Base-by-base conservation (phyloP, 2,797 vertebrate genomes). In the Eutrigla gurnardus region DNA sequence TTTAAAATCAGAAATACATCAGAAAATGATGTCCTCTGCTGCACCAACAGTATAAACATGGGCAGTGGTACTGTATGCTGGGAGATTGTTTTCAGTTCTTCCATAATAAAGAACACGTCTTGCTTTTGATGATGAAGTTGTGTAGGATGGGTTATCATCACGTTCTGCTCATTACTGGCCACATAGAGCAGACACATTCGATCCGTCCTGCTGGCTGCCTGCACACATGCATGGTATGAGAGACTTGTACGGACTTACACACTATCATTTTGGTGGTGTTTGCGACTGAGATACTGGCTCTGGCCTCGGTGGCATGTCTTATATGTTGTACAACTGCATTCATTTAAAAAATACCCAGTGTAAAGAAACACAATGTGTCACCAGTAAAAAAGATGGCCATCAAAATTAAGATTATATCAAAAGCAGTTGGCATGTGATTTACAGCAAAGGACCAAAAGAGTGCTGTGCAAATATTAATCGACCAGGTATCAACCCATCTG, bases 401-500 rank as follows among this genome's bases (percentile, higher is more conserved):
- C n/a, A 39, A 46, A 57, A 59, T 35, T 1, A 36, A 46, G 62
- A 80, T 37, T 0, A 37, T 12, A 17, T 37, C 35, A 35, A 52
- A 52, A 0, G 4, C 15, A 46, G 18, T 2, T 67, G 37, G 66
- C 11, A 39, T n/a, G 10, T 17, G 39, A 45, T 70, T 71, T 71
- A 54, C 40, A 63, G 39, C 33, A 17, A 64, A 68, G 50, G 36
- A 58, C 54, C 12, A 70, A 68, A 71, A 77, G 7, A 49, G 18
- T 63, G 43, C 14, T 70, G 54, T 58, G 35, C 12, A 64, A 74
- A 75, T 67, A 50, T 75, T 61, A 70, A 65, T 76, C 49, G 47
- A 67, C 11, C 54, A 75, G 32, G 37, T 70, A 52, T 54, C 61
- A 49, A 4, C 43, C 43, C 12, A 45, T 79, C 43, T 53, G 43